A percentile compares a stretch with the other conserved stretches of the same genome.
phyloP scores from a whole-genome alignment of 1,140 invertebrate genomes.

The Diabrotica virgifera region DNA sequence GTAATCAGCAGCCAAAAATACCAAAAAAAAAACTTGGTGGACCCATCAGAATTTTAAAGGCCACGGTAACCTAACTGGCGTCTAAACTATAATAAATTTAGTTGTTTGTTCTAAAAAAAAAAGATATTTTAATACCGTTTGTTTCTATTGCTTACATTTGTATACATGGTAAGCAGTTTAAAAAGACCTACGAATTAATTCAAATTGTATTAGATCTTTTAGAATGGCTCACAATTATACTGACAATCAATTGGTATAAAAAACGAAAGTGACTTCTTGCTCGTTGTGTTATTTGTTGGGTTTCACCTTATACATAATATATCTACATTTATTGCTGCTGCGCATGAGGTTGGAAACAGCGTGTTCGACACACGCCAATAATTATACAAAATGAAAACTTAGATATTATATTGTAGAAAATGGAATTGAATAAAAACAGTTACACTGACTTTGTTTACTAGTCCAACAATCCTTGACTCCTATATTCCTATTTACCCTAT shows the following conservation, averaged over 20 bases:
- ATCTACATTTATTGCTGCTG: constrained; percentile 21
- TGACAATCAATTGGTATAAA: constrained; percentile 12
- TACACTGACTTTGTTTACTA: constrained; percentile 8
- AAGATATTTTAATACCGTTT: not conserved
- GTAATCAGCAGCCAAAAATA: too few species aligned
- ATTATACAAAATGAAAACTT: constrained; percentile 21
- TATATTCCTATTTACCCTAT: too few species aligned
- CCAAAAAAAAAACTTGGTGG: too few species aligned
- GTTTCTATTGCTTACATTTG: not conserved
- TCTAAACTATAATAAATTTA: too few species aligned
- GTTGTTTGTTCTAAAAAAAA: not conserved
- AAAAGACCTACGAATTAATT: not conserved
- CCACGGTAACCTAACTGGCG: too few species aligned
- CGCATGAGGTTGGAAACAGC: constrained; percentile 16
- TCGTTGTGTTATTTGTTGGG: not conserved
- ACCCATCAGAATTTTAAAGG: too few species aligned
- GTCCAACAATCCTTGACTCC: too few species aligned
- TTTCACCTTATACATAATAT: constrained; percentile 5
- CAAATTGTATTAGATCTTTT: not conserved
- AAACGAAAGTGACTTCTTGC: not conserved
- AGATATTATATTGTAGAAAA: constrained; percentile 24
- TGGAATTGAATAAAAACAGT: constrained; percentile 25
- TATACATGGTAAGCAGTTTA: not conserved
- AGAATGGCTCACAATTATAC: not conserved
- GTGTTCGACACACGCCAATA: constrained; percentile 14